Evolutionary conservation across 1,140 invertebrate species (phyloP).

Genomic region (Drosophila prosaltans): DNA sequence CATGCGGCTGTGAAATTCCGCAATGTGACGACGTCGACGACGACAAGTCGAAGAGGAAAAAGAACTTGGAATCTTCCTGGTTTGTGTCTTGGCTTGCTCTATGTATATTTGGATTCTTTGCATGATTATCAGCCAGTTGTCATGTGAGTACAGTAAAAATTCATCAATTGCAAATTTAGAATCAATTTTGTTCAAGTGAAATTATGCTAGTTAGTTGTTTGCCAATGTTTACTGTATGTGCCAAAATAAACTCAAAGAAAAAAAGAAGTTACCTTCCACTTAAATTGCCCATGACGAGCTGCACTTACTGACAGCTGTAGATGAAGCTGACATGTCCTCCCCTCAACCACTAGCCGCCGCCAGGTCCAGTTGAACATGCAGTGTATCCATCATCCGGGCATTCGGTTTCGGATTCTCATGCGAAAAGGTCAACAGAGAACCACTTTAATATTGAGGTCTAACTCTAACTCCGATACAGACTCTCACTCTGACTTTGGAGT

Average conservation of each 20-base stretch:
- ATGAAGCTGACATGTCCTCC: slow-evolving; percentile 40
- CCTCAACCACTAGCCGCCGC: background rate
- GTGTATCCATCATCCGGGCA: slow-evolving; percentile 71
- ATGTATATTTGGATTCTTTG: slow-evolving; percentile 14
- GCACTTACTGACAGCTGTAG: slow-evolving; percentile 70
- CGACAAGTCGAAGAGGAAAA: slow-evolving; percentile 34
- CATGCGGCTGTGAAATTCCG: slow-evolving; percentile 78
- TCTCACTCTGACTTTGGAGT: slow-evolving; percentile 42
- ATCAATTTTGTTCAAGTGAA: slow-evolving; percentile 5
- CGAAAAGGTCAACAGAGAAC: slow-evolving; percentile 72
- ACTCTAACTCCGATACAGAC: slow-evolving; percentile 37
- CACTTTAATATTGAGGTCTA: slow-evolving; percentile 32
- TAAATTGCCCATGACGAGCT: slow-evolving; percentile 77
- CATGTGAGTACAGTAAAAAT: slow-evolving; percentile 40
- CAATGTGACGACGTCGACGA: slow-evolving; percentile 49
- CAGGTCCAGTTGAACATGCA: slow-evolving; percentile 38
- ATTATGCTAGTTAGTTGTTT: background rate
- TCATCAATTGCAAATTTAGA: background rate
- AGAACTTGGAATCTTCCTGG: slow-evolving; percentile 33
- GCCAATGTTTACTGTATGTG: background rate
- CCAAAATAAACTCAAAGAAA: background rate
- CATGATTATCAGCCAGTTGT: slow-evolving; percentile 40
- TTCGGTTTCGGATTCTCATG: slow-evolving; percentile 62
- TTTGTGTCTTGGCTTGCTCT: slow-evolving; percentile 26
- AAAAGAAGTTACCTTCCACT: slow-evolving; percentile 51